Evolutionary conservation across 2,888 invertebrate genomes (phyloP), one percentile per base, ranked within the genome.

Genomic region (Tachina fera): DNA sequence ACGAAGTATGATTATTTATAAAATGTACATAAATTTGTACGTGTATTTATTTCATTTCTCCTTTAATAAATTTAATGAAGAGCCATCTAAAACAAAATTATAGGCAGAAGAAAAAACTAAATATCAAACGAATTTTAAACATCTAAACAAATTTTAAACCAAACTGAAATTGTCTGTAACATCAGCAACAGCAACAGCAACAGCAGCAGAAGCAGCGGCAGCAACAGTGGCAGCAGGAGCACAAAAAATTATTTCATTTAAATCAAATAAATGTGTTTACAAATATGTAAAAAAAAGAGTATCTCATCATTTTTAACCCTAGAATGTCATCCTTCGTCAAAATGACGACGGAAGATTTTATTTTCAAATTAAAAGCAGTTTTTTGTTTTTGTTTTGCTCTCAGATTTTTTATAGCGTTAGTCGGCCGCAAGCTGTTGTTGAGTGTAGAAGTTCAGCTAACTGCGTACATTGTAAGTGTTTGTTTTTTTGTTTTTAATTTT

Each of bases 241-340:
- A 65, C 39, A 47, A 80, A 51, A 58, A 31, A 63, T 70, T 39
- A 51, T 61, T 81, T 71, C 81, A 70, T 47, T 81, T 67, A 83
- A 83, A 77, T 77, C 77, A 77, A 76, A 72, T 75, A 76, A 83
- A 83, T 83, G 65, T 77, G 82, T 71, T 82, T 76, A 83, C 72
- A 67, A 83, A 83, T 70, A 70, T 70, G 47, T 43, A 60, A 61
- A 19, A 39, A 67, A 53, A 19, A 14, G 9, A 82, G 56, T 67
- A 84, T 80, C 81, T 75, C 77, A 72, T 83, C 83, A 72, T 77
- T 83, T 83, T 78, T 83, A n/a, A n/a, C n/a, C n/a, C n/a, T n/a
- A n/a, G n/a, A n/a, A n/a, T n/a, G n/a, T n/a, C n/a, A n/a, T n/a
- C n/a, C n/a, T n/a, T n/a, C n/a, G n/a, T n/a, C n/a, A n/a, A n/a